Base-by-base conservation (phyloP, 1,140 invertebrate genomes). In the Panagrolaimus sp. region DNA sequence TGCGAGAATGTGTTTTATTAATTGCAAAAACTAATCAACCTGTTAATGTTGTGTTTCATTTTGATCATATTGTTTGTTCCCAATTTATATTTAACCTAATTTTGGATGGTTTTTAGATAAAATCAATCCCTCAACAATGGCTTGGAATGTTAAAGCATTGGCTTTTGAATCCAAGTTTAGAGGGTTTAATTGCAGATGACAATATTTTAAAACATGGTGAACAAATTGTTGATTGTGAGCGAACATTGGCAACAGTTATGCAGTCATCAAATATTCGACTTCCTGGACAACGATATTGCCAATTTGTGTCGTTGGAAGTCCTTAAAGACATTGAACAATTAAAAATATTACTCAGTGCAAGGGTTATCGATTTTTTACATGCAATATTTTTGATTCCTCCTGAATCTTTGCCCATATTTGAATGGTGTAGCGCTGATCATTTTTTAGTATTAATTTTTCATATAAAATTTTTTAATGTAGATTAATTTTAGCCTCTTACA, bases 191-290 rank as follows among this genome's bases (percentile, higher is more conserved):
- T 10, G 63, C 17, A 14, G 73, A 73, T 43, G 63, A 70, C 12
- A 43, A 15, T 14, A 47, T 73, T 17, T 15, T 73, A 15, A 74
- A 75, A 26, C 21, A 63, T 28, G 72, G 66, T 6, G 72, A 73
- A 17, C 55, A 62, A 32, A 73, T 73, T 21, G 67, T 73, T 21
- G 73, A 73, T 15, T 52, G 67, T 26, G 72, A 73, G 58, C 77
- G 76, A 65, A 55, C 67, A 12, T 46, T 73, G 8, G 72, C 72
- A 69, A 73, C 72, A 3, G 14, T 76, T 10, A 43, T 76, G 24
- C 72, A 73, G 43, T 76, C 72, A 1, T 76, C 73, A 32, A 73
- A 76, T 26, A 76, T 73, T 45, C 73, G 72, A n/a, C 17, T 73
- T 7, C 72, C 72, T 8, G 72, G 72, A 73, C 72, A 73, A 63